Evolutionary conservation across 2,113 vertebrate genomes (phyloP).

Genomic region (Daphoenositta chrysoptera): DNA sequence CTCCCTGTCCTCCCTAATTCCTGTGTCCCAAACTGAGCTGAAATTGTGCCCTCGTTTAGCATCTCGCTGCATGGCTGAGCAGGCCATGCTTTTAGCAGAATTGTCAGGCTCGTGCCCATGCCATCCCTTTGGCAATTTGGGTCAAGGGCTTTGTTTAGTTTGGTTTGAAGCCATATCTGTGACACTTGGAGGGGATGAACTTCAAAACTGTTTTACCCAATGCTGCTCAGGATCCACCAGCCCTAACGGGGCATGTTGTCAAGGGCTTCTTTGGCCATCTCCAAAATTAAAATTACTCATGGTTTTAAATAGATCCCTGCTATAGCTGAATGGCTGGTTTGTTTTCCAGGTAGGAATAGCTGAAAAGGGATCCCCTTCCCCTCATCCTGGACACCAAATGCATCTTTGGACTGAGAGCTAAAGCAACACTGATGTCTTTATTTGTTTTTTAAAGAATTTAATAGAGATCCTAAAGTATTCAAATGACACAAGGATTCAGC

Average conservation of each 20-base stretch:
- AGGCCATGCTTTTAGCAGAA: neutral
- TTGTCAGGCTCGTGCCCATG: accelerated
- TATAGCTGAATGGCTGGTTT: neutral
- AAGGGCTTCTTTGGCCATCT: neutral
- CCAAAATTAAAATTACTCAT: accelerated
- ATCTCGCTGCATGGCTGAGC: accelerated
- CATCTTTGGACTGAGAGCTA: neutral
- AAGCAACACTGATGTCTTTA: neutral
- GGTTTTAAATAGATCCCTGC: neutral
- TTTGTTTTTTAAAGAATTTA: neutral
- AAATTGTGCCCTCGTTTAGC: neutral
- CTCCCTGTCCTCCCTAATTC: neutral
- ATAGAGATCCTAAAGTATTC: neutral
- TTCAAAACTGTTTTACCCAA: neutral
- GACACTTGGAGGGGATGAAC: neutral
- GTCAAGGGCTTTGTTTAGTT: neutral
- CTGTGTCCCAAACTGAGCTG: neutral
- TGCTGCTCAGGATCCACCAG: neutral
- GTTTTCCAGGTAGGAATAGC: neutral
- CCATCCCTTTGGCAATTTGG: neutral
- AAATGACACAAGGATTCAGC: neutral
- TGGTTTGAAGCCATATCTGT: accelerated
- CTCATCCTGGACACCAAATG: neutral
- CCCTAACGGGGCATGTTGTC: accelerated
- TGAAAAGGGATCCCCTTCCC: neutral